Evolutionary conservation across 2,113 vertebrate species (phyloP), one percentile per base, ranked within the genome.

Genomic region (Leptodactylus fuscus): DNA sequence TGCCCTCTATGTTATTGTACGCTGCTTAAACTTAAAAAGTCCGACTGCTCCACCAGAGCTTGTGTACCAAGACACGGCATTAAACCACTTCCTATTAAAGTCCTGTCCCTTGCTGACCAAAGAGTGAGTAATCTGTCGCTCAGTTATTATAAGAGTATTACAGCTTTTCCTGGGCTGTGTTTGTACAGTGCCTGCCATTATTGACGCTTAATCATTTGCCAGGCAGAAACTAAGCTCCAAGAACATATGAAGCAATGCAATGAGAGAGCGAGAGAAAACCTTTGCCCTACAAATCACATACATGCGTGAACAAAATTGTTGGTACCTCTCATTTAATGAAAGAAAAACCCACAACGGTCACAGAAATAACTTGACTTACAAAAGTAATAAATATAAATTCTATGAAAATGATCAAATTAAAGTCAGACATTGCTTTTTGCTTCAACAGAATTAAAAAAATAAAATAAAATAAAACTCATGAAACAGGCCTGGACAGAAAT

Each of bases 11-110:
- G 89, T 99, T 87, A 94, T 99, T 0, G 98, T 99, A 34, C 97
- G 98, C 60, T 98, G 96, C 89, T 88, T 99, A 89, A 99, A 99
- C 89, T 94, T 99, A 18, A 99, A 99, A 93, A 99, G 97, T 87
- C 96, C 98, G 4, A 99, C 98, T 0, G 97, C 96, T 0, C 90
- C 98, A 0, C 98, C 98, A 0, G 96, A 98, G 15, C 95, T 99
- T 88, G 91, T 95, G 51, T 98, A 94, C 93, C 98, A 98, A 91
- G 97, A 99, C 89, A 96, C 97, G 0, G 90, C 96, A 20, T 94
- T 99, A 84, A 96, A 95, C 10, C 95, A 92, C 53, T 99, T 98
- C 86, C 93, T 99, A 0, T 93, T 99, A 78, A 99, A 99, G 89
- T 98, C 97, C 87, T 99, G 97, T 88, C 93, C 96, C 12, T 94